phyloP scores from a whole-genome alignment of 2,888 invertebrate species.

The Heliconius sara region DNA sequence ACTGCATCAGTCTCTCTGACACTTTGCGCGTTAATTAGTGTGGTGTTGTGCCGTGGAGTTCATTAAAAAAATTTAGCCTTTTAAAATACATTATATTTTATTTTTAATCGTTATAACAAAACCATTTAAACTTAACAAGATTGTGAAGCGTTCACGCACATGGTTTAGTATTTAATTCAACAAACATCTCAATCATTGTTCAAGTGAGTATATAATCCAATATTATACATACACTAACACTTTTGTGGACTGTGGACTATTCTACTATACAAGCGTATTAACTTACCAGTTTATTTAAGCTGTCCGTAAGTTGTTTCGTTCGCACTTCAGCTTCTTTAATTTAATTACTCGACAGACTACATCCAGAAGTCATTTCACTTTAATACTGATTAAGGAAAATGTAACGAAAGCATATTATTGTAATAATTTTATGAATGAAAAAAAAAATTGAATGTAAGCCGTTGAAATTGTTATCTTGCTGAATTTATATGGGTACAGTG shows the following conservation, averaged over 20 bases:
- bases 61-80: conserved; percentile 4
- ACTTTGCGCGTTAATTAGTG: conserved; percentile 47
- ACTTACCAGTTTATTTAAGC: conserved; percentile 26
- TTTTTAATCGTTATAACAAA: not conserved
- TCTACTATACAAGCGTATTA: conserved; percentile 25
- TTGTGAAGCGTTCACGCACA: not conserved
- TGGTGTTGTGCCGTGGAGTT: conserved; percentile 50
- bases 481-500: conserved; percentile 5
- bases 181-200: conserved; percentile 3
- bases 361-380: conserved; percentile 15
- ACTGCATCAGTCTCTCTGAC: conserved; percentile 63
- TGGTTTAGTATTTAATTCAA: conserved; percentile 7
- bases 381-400: conserved; percentile 25
- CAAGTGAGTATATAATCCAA: conserved; percentile 35
- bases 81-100: not conserved
- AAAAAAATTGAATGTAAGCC: not conserved
- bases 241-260: conserved; percentile 18
- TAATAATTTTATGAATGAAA: conserved; percentile 24
- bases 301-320: conserved; percentile 18
- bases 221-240: conserved; percentile 27
- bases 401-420: conserved; percentile 18
- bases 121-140: conserved; percentile 2
- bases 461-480: conserved; percentile 17
- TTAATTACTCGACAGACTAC: conserved; percentile 28
- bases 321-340: conserved; percentile 33